These are phyloP conservation scores for Rousettus madagascariensis DNA, from an alignment of 2,797 vertebrate species.

Conservation along the genomic window DNA sequence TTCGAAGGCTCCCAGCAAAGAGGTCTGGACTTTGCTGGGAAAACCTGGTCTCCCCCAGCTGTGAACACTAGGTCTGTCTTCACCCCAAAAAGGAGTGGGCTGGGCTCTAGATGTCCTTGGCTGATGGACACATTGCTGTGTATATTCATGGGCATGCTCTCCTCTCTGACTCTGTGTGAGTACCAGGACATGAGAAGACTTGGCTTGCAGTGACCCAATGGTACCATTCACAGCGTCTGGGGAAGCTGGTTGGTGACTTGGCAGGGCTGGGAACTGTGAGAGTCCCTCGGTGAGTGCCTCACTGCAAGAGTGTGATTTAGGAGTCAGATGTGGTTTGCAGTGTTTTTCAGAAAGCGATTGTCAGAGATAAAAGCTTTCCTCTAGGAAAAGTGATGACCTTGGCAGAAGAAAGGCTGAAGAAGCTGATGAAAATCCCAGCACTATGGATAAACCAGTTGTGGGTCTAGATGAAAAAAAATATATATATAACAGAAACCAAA, in stretches of 20 bases:
- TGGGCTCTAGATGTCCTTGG: neutral
- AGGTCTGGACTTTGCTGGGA: neutral
- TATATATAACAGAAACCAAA: neutral
- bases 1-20: neutral
- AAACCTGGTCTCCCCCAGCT: neutral
- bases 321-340: neutral
- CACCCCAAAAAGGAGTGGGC: neutral
- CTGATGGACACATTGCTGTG: neutral
- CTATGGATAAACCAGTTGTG: neutral
- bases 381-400: neutral
- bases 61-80: neutral
- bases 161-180: neutral
- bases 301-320: neutral
- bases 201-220: rapidly evolving
- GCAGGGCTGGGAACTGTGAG: neutral
- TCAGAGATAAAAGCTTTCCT: neutral
- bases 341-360: neutral
- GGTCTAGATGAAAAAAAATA: neutral
- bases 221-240: neutral
- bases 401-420: neutral
- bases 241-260: neutral
- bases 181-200: neutral
- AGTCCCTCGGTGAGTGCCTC: neutral
- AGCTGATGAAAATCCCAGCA: neutral
- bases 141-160: neutral